These are phyloP conservation scores for Atrina japonica DNA, from an alignment of 2,888 invertebrate genomes.

Conservation along the genomic window DNA sequence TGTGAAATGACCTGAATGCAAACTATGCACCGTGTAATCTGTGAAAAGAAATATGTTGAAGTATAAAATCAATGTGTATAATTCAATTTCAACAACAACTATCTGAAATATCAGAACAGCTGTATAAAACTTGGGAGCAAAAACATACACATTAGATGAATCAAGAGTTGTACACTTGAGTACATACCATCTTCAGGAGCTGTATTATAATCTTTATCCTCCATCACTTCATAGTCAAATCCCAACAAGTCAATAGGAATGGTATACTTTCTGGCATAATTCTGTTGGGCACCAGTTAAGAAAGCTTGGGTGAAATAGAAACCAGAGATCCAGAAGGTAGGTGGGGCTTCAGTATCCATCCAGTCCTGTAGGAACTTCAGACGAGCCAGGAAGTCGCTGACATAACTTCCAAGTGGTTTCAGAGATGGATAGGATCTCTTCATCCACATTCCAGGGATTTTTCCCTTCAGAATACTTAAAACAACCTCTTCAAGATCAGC, in stretches of 20 bases:
- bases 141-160: too few relatives aligned
- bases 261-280: slow-evolving; percentile 81
- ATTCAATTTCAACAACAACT: too few relatives aligned
- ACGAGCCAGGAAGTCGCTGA: slow-evolving; percentile 80
- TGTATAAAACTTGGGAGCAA: too few relatives aligned
- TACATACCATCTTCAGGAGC: slow-evolving; percentile 80
- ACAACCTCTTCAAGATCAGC: slow-evolving; percentile 92
- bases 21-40: too few relatives aligned
- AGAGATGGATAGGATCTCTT: slow-evolving; percentile 81
- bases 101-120: too few relatives aligned
- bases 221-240: slow-evolving; percentile 84
- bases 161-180: too few relatives aligned
- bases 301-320: slow-evolving; percentile 82
- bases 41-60: too few relatives aligned
- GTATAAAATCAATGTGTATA: too few relatives aligned
- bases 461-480: slow-evolving; percentile 90
- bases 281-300: slow-evolving; percentile 82
- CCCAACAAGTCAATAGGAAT: slow-evolving; percentile 81
- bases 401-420: slow-evolving; percentile 81
- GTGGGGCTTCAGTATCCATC: slow-evolving; percentile 80
- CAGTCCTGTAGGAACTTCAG: slow-evolving; percentile 84
- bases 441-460: slow-evolving; percentile 82
- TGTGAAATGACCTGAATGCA: too few relatives aligned
- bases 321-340: slow-evolving; percentile 81
- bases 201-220: slow-evolving; percentile 81